phyloP scores from a whole-genome alignment of 2,113 vertebrate species.

The Lepidiolamprologus cunningtoni region DNA sequence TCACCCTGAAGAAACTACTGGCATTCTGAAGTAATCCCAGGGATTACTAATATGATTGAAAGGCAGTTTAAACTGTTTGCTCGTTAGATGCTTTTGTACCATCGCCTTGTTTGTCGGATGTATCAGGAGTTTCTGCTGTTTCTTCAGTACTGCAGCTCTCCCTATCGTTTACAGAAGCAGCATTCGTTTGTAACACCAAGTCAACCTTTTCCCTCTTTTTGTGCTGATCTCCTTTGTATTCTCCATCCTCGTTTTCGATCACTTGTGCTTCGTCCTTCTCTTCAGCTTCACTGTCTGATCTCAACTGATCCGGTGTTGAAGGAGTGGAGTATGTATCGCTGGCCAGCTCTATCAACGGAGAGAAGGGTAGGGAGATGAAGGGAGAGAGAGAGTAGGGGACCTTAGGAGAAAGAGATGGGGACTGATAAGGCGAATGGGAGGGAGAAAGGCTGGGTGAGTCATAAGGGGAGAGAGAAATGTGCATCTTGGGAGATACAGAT shows the following conservation, averaged over 20 bases:
- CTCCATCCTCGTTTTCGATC: background rate
- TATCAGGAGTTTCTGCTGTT: constrained; percentile 45
- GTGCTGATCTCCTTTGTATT: background rate
- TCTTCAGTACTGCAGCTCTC: constrained; percentile 70
- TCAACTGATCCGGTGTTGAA: background rate
- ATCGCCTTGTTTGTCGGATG: background rate
- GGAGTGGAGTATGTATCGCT: background rate
- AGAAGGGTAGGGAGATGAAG: background rate
- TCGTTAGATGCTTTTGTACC: background rate
- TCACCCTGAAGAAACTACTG: background rate
- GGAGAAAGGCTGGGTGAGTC: background rate
- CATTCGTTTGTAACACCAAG: constrained; percentile 34
- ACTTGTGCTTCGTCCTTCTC: background rate
- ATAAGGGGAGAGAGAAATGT: constrained; percentile 3
- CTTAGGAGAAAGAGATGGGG: constrained; percentile 22
- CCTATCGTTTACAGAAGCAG: constrained; percentile 58
- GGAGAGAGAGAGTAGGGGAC: constrained; percentile 7
- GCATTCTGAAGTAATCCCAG: background rate
- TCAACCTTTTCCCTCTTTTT: background rate
- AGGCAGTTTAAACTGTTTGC: background rate
- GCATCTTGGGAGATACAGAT: constrained; percentile 5
- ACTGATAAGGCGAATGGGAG: constrained; percentile 22
- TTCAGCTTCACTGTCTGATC: background rate
- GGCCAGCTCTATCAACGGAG: background rate
- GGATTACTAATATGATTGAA: too few species aligned